Conservation (phyloP, 2,888 invertebrate genomes). For the Pseudeuparius sepicola region DNA sequence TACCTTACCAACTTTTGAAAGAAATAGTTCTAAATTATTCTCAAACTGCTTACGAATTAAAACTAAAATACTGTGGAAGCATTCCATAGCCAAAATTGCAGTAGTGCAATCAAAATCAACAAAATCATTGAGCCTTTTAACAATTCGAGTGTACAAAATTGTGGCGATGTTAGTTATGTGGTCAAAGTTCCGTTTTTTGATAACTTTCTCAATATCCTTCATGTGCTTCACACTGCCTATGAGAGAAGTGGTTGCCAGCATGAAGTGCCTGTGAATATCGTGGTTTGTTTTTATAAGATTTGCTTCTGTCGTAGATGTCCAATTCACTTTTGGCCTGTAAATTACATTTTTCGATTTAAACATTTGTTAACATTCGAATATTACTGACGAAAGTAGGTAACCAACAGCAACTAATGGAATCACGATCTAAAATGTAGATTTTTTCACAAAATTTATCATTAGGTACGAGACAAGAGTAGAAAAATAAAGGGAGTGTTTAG, state of each 20-base stretch:
- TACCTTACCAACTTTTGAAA: slow-evolving; percentile 37
- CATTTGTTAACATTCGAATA: too few relatives aligned
- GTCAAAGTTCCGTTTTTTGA: slow-evolving; percentile 30
- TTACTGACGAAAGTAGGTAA: too few relatives aligned
- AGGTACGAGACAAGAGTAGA: too few relatives aligned
- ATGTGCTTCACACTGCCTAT: slow-evolving; percentile 36
- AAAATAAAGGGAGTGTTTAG: too few relatives aligned
- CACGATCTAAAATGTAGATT: too few relatives aligned
- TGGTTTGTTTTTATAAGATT: slow-evolving; percentile 42
- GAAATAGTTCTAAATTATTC: slow-evolving; percentile 37
- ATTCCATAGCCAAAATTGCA: slow-evolving; percentile 47
- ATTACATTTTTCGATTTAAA: too few relatives aligned
- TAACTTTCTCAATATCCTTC: slow-evolving; percentile 32
- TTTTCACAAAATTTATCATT: too few relatives aligned
- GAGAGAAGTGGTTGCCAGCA: slow-evolving; percentile 40
- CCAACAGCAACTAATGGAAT: too few relatives aligned
- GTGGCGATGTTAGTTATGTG: slow-evolving; percentile 36
- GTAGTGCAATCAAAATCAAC: slow-evolving; percentile 48
- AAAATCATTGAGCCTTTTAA: slow-evolving; percentile 44
- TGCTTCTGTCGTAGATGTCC: slow-evolving; percentile 45
- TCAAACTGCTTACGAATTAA: slow-evolving; percentile 34
- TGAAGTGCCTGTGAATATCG: slow-evolving; percentile 49
- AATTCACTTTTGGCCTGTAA: slow-evolving; percentile 42
- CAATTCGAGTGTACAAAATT: slow-evolving; percentile 38
- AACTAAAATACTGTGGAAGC: slow-evolving; percentile 44